Evolutionary conservation across 1,140 invertebrate species (phyloP), one percentile per base, ranked within the genome.

Genomic region (Whitmania pigra): DNA sequence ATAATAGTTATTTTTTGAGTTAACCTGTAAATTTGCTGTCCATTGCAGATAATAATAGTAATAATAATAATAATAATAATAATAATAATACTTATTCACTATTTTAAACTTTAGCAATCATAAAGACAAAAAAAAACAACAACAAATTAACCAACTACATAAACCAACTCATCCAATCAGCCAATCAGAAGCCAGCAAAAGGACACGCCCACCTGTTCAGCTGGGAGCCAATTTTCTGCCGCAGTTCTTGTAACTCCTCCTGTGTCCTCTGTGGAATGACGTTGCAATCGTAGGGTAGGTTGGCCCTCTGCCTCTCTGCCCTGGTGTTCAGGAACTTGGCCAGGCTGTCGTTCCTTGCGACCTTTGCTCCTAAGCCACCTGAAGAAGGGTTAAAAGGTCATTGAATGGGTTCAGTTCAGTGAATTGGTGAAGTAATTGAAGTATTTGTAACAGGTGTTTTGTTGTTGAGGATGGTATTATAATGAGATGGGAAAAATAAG

Each of bases 161-260:
- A 63, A 63, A 15, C 11, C 9, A 63, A 20, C 27, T 63, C 9
- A 63, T 4, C 4, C 22, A 63, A n/a, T 11, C 43, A 49, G 43
- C 43, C 43, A 49, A 49, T 49, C 43, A 49, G 29, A 31, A 63
- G 7, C 6, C 18, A 31, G 22, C 29, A 11, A 4, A 17, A 11
- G 57, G 11, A 18, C 22, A 63, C 29, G 29, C 57, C n/a, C 77
- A 89, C 88, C 88, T 89, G 76, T 92, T 97, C 74, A 99, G 87
- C 78, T 93, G 89, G 71, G 92, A 91, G 57, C 93, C 93, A 79
- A 97, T 93, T 66, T 91, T 91, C 82, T 96, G 92, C 84, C 94
- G 92, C 76, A 88, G 89, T 83, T 96, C 92, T 81, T 92, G 90
- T 77, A 92, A 85, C 82, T 98, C 93, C 86, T 91, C 90, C 76